Percentiles rank a stretch among this genome's conserved stretches.
Evolutionary conservation across 2,888 invertebrate species (phyloP).

Genomic region (Plebejus argus): DNA sequence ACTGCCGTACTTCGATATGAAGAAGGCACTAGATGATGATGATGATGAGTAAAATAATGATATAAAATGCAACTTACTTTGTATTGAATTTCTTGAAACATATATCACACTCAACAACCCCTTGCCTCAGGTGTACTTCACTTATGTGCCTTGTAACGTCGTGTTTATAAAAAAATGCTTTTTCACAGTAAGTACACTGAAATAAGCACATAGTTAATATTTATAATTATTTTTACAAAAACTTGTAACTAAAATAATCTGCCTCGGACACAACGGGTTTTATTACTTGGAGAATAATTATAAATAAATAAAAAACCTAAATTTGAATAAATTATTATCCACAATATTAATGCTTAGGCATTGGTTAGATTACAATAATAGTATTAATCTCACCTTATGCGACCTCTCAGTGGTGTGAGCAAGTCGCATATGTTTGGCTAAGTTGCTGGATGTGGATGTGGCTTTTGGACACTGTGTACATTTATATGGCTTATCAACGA

Average conservation of each 20-base stretch:
- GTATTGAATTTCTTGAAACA: constrained; percentile 73
- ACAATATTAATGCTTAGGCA: too few relatives aligned
- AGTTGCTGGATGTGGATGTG: constrained; percentile 68
- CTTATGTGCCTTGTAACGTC: constrained; percentile 68
- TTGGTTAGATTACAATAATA: neutral
- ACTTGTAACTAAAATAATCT: too few relatives aligned
- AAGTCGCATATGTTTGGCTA: constrained; percentile 70
- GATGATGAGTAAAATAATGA: too few relatives aligned
- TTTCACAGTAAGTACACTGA: constrained; percentile 73
- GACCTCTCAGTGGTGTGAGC: constrained; percentile 69
- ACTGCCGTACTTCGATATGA: too few relatives aligned
- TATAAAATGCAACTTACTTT: constrained; percentile 55
- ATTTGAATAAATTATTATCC: too few relatives aligned
- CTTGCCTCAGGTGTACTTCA: constrained; percentile 70
- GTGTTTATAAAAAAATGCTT: constrained; percentile 70
- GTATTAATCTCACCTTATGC: constrained; percentile 57
- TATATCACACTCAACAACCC: constrained; percentile 69
- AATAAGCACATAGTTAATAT: constrained; percentile 43
- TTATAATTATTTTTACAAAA: too few relatives aligned
- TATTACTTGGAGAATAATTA: too few relatives aligned
- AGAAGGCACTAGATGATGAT: too few relatives aligned
- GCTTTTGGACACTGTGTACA: constrained; percentile 68
- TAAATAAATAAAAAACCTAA: too few relatives aligned
- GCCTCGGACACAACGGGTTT: too few relatives aligned
- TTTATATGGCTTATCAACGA: constrained; percentile 68